Evolutionary conservation across 2,888 invertebrate genomes (phyloP).

Genomic region (Enchytraeus crypticus): DNA sequence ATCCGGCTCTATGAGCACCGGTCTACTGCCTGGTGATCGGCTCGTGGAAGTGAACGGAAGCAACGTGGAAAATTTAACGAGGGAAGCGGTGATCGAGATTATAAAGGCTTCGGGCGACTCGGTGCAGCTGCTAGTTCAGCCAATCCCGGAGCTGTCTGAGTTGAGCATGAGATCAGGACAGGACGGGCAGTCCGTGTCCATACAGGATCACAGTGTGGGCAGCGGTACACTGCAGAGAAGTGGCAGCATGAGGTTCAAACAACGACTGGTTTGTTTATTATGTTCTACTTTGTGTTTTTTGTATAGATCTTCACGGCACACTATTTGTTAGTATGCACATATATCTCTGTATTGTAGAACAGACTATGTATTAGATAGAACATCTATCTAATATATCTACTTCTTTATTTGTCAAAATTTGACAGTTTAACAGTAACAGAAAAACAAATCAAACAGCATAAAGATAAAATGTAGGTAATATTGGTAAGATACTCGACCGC

Average conservation of each 20-base stretch:
- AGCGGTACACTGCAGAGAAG: constrained; percentile 74
- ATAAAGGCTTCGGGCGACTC: constrained; percentile 53
- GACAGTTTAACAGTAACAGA: too few species aligned
- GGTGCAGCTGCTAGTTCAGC: constrained; percentile 78
- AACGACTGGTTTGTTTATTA: constrained; percentile 17
- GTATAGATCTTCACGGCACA: too few species aligned
- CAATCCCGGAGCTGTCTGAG: constrained; percentile 83
- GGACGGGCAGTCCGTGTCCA: constrained; percentile 61
- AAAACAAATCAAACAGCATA: too few species aligned
- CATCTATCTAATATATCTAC: too few species aligned
- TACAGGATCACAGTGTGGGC: constrained; percentile 57
- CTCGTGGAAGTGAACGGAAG: constrained; percentile 81
- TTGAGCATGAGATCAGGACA: constrained; percentile 67
- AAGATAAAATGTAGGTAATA: too few species aligned
- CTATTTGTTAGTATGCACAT: too few species aligned
- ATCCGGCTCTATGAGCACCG: constrained; percentile 59
- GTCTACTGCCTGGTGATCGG: constrained; percentile 85
- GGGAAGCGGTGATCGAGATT: constrained; percentile 86
- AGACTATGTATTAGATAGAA: too few species aligned
- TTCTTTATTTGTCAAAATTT: too few species aligned
- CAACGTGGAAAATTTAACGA: constrained; percentile 71
- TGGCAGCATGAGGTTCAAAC: constrained; percentile 52
- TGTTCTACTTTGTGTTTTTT: not conserved
- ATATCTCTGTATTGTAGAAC: too few species aligned
- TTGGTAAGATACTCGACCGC: too few species aligned